These are phyloP conservation scores for Mormyrus hasselquistii DNA, from an alignment of 2,797 vertebrate species.

Conservation along the genomic window DNA sequence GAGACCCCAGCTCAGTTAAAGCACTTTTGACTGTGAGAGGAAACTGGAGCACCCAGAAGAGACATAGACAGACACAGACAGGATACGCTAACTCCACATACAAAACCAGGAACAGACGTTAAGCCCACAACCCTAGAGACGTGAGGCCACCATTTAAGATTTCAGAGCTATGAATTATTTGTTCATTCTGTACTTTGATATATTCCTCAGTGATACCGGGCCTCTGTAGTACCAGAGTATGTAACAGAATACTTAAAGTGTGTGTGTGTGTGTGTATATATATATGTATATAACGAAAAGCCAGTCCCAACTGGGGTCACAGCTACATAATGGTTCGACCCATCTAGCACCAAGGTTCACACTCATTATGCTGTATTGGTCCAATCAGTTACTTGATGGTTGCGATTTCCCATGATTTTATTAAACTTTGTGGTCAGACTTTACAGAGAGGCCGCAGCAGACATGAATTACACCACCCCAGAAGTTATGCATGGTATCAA, in stretches of 20 bases:
- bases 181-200: background rate
- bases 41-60: background rate
- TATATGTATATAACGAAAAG: background rate
- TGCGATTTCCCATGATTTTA: background rate
- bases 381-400: background rate
- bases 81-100: background rate
- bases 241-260: no score
- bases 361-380: background rate
- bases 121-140: background rate
- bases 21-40: background rate
- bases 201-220: background rate
- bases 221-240: background rate
- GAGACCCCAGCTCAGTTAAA: background rate
- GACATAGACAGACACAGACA: background rate
- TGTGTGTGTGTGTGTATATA: no score
- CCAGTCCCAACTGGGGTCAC: background rate
- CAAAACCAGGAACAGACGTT: background rate
- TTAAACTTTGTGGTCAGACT: background rate
- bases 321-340: background rate
- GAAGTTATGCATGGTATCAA: background rate
- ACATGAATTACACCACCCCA: background rate
- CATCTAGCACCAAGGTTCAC: background rate
- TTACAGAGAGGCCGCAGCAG: background rate
- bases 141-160: background rate
- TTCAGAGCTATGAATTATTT: background rate